Percentiles rank a stretch among this genome's conserved stretches.
Conservation (phyloP, 2,113 vertebrate species). For the Suncus etruscus region DNA sequence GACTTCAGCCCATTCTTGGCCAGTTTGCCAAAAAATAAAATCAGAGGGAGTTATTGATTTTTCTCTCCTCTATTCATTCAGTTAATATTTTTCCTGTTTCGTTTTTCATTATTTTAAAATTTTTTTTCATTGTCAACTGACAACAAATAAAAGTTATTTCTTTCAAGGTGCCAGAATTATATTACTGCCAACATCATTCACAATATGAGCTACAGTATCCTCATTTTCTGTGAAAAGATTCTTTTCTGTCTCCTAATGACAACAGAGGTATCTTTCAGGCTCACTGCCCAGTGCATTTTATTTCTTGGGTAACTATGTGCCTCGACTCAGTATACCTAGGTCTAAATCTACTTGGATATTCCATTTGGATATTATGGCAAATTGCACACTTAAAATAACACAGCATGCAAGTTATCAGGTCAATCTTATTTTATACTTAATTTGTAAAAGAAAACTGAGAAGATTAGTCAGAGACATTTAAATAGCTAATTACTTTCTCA, state of each 20-base stretch:
- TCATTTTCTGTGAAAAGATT: slow-evolving; percentile 41
- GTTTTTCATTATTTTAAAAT: slow-evolving; percentile 1
- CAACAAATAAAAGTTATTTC: slow-evolving; percentile 72
- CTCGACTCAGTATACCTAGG: neutral
- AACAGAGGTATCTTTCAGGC: slow-evolving; percentile 62
- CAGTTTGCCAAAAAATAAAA: slow-evolving; percentile 84
- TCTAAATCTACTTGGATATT: slow-evolving; percentile 66
- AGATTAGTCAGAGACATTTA: slow-evolving; percentile 85
- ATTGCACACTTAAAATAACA: slow-evolving; percentile 56
- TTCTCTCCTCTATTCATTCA: slow-evolving; percentile 85
- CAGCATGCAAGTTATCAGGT: slow-evolving; percentile 77
- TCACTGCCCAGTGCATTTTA: slow-evolving; percentile 53
- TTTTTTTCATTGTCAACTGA: slow-evolving; percentile 73
- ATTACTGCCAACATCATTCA: slow-evolving; percentile 58
- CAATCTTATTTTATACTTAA: slow-evolving; percentile 84
- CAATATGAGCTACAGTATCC: neutral
- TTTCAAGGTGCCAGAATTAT: slow-evolving; percentile 51
- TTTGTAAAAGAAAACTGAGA: slow-evolving; percentile 84
- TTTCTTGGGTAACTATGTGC: slow-evolving; percentile 54
- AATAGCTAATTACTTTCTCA: slow-evolving; percentile 87
- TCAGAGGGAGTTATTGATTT: slow-evolving; percentile 86
- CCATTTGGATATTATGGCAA: slow-evolving; percentile 70
- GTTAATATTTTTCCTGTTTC: slow-evolving; percentile 68
- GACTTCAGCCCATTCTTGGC: slow-evolving; percentile 81
- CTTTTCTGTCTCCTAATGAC: slow-evolving; percentile 63